phyloP scores from a whole-genome alignment of 2,797 vertebrate genomes.

The Gobionotothen gibberifrons region DNA sequence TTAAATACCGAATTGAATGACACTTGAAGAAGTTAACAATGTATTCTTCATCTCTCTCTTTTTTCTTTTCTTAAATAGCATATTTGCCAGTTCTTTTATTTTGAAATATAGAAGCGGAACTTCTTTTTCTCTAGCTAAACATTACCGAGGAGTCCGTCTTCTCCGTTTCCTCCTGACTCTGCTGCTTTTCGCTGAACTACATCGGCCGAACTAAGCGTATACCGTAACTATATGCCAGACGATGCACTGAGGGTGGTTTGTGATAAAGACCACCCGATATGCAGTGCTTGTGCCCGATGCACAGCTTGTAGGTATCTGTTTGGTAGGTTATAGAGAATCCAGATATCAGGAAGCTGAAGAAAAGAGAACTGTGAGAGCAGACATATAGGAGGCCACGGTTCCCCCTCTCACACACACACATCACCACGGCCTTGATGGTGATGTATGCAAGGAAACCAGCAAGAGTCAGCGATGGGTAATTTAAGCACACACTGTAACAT shows the following conservation, averaged over 20 bases:
- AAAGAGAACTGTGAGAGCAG: slow-evolving; percentile 57
- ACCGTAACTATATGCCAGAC: slow-evolving; percentile 53
- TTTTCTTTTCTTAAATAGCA: too few species aligned
- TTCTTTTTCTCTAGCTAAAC: slow-evolving; percentile 18
- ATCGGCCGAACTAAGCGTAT: slow-evolving; percentile 54
- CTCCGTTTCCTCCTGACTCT: slow-evolving; percentile 56
- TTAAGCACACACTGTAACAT: slow-evolving; percentile 29
- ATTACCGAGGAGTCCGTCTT: slow-evolving; percentile 3
- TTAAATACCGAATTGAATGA: too few species aligned
- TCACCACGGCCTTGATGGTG: slow-evolving; percentile 99
- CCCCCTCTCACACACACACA: slow-evolving; percentile 89
- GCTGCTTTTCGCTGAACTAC: slow-evolving; percentile 61
- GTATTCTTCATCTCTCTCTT: too few species aligned
- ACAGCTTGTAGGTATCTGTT: slow-evolving; percentile 53
- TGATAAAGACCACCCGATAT: slow-evolving; percentile 67
- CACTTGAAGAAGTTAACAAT: too few species aligned
- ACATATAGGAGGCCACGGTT: slow-evolving; percentile 79
- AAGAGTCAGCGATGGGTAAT: slow-evolving; percentile 99
- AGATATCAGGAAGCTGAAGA: slow-evolving; percentile 64
- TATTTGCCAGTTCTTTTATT: slow-evolving; percentile 7
- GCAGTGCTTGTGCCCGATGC: slow-evolving; percentile 61
- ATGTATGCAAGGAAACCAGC: slow-evolving; percentile 99
- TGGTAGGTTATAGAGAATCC: slow-evolving; percentile 25
- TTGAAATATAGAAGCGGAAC: slow-evolving; percentile 48
- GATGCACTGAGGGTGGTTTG: slow-evolving; percentile 73